Percentiles rank a stretch among this genome's conserved stretches.
phyloP scores from a whole-genome alignment of 2,113 vertebrate genomes.

The Gambusia affinis region DNA sequence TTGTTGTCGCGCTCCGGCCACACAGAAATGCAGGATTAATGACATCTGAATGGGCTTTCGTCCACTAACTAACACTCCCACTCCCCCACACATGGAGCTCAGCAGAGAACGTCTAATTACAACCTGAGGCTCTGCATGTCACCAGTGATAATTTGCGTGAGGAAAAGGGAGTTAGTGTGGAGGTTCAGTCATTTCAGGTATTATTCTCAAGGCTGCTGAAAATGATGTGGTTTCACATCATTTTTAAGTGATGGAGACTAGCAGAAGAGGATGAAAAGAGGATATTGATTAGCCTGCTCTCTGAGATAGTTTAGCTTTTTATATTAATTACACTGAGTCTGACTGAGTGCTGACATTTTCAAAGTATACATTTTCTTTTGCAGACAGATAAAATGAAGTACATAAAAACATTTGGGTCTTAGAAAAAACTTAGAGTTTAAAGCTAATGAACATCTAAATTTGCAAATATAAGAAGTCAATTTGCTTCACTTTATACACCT shows the following conservation, averaged over 20 bases:
- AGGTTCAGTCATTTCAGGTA: constrained; percentile 42
- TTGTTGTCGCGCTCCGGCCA: constrained; percentile 22
- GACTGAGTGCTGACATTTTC: too few relatives aligned
- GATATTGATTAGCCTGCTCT: neutral
- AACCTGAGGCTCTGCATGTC: constrained; percentile 51
- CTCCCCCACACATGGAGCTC: constrained; percentile 2
- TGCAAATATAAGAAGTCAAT: too few relatives aligned
- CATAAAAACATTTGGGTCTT: too few relatives aligned
- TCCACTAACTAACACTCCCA: constrained; percentile 40
- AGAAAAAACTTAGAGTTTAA: too few relatives aligned
- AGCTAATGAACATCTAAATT: too few relatives aligned
- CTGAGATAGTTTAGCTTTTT: neutral
- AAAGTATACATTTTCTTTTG: too few relatives aligned
- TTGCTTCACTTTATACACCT: too few relatives aligned
- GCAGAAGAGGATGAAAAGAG: neutral
- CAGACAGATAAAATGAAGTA: too few relatives aligned
- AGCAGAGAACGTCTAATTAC: constrained; percentile 53
- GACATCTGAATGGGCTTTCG: constrained; percentile 48
- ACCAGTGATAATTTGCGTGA: constrained; percentile 48
- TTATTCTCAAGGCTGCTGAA: constrained; percentile 46
- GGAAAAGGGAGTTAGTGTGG: constrained; percentile 37
- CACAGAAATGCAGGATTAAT: constrained; percentile 50
- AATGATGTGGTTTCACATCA: constrained; percentile 14
- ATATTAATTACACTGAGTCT: too few relatives aligned
- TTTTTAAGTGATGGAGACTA: neutral